Evolutionary conservation across 2,113 vertebrate species (phyloP), one percentile per base, ranked within the genome.

Genomic region (Clinocottus analis): DNA sequence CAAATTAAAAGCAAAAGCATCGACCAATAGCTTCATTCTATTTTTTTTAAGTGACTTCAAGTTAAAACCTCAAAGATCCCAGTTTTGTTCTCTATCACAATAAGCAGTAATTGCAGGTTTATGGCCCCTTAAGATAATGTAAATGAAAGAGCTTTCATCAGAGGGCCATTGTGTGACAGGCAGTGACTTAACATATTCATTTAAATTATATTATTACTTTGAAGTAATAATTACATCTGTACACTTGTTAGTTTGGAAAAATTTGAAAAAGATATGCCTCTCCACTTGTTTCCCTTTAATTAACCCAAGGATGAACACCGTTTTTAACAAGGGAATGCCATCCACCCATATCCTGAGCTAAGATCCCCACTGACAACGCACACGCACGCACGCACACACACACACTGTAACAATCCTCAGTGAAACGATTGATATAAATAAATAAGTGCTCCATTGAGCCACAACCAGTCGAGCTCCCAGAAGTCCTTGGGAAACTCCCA

Each of bases 401-500:
- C 67, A 80, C 60, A 59, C 17, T 7, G 10, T 39, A 9, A 39
- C 51, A 3, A 10, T 8, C 74, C 39, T 43, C 14, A 25, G 9
- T 41, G 76, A 76, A 58, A 66, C 33, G 55, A 56, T 9, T 72
- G 83, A 78, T 82, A 86, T 82, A 86, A 91, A 89, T 91, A 90
- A 88, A 89, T 75, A 81, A 80, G 3, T 1, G 61, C 72, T 87
- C 88, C 85, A 75, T 43, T 83, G 79, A 89, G 80, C 83, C 61
- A 68, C 43, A 72, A 90, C 71, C 35, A 78, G 66, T 7, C 0
- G 1, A 51, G 70, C 79, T 88, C 89, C 85, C 90, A 75, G 75
- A 86, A 74, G 79, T 80, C 88, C 88, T 80, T 83, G 77, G 90
- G 90, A 93, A 91, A 92, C 82, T 90, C 89, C 87, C 90, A 80